phyloP scores from a whole-genome alignment of 2,797 vertebrate genomes.

The Perodicticus potto region DNA sequence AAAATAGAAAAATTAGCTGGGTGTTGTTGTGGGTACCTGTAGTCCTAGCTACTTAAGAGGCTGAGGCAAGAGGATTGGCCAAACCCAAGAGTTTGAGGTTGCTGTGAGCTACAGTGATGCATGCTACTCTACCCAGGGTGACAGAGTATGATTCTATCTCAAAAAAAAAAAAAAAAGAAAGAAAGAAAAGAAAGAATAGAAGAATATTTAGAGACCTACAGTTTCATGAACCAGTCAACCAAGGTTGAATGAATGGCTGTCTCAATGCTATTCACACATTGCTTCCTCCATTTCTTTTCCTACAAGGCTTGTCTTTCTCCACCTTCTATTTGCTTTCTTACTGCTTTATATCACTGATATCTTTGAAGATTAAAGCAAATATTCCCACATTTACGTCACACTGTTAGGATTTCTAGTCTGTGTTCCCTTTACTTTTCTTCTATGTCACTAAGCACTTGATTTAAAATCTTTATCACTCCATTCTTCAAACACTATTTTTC shows the following conservation, averaged over 20 bases:
- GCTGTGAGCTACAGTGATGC: too few relatives aligned
- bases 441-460: not conserved
- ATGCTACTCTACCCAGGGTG: too few relatives aligned
- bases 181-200: too few relatives aligned
- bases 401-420: not conserved
- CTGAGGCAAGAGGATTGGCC: too few relatives aligned
- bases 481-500: not conserved
- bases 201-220: not conserved
- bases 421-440: not conserved
- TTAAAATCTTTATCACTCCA: not conserved
- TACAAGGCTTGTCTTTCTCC: not conserved
- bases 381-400: not conserved
- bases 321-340: not conserved
- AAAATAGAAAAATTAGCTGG: too few relatives aligned
- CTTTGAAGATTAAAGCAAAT: slow-evolving; percentile 22
- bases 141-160: too few relatives aligned
- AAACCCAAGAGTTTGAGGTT: too few relatives aligned
- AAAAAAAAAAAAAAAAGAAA: too few relatives aligned
- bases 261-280: not conserved
- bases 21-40: too few relatives aligned
- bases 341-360: not conserved
- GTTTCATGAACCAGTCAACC: not conserved
- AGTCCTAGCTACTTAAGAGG: too few relatives aligned
- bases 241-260: not conserved
- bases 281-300: not conserved